phyloP scores from a whole-genome alignment of 2,888 invertebrate species.

The Dryadula phaetusa region DNA sequence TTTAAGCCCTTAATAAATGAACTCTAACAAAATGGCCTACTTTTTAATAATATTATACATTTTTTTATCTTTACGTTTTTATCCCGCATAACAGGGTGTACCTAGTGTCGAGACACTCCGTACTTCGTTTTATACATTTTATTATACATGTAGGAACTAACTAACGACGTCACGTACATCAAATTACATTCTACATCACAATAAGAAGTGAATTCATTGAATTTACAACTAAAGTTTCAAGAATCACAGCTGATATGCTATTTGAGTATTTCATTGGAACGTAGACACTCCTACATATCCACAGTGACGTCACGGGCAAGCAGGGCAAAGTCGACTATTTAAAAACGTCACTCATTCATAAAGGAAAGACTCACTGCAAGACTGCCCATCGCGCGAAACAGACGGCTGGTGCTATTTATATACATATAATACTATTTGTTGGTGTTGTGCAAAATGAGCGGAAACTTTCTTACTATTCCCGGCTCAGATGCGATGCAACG shows the following conservation, averaged over 20 bases:
- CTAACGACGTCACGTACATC: not conserved
- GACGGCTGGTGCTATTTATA: constrained; percentile 63
- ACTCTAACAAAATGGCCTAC: too few species aligned
- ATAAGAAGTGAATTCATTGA: constrained; percentile 31
- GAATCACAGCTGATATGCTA: constrained; percentile 57
- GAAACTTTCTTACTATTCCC: constrained; percentile 78
- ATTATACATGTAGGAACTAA: too few species aligned
- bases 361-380: constrained; percentile 66
- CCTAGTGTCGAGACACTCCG: too few species aligned
- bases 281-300: constrained; percentile 64
- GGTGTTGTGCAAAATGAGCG: constrained; percentile 74
- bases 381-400: constrained; percentile 66
- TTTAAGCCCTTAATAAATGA: not conserved
- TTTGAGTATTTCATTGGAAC: constrained; percentile 59
- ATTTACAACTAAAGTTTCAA: constrained; percentile 48
- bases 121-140: too few species aligned
- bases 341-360: constrained; percentile 82
- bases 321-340: constrained; percentile 60
- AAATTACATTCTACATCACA: not conserved
- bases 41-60: too few species aligned
- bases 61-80: too few species aligned
- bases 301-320: constrained; percentile 57
- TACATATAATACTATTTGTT: constrained; percentile 46
- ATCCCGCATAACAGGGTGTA: too few species aligned
- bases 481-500: constrained; percentile 72